Evolutionary conservation across 1,140 invertebrate species (phyloP), one percentile per base, ranked within the genome.

Genomic region (Caerostris darwini): DNA sequence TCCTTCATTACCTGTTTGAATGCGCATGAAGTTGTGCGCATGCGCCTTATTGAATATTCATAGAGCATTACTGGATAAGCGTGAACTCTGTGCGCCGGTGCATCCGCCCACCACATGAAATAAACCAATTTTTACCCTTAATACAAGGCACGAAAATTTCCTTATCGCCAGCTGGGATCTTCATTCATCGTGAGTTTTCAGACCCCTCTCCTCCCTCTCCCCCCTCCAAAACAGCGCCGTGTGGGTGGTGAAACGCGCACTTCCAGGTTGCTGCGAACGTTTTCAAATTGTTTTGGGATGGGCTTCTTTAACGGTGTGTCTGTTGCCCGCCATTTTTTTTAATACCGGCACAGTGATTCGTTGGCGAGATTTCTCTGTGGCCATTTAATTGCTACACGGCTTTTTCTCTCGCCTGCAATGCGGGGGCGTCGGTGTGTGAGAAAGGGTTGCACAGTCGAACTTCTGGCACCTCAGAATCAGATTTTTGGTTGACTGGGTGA

Each of bases 91-190:
- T n/a, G 17, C 19, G 7, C 81, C 34, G 34, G 69, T 69, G 87
- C 64, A 34, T n/a, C 17, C 87, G 87, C 87, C 87, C 87, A 89
- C 87, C 71, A 89, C 53, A 69, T 71, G 87, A 89, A 89, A 64
- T 69, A 89, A 89, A 89, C 87, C 87, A 59, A 89, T 89, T 89
- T 89, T 71, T 71, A n/a, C 87, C 87, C 87, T 89, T 89, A 89
- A 89, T 89, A 89, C 87, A 89, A 89, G 64, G 64, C 87, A 89
- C 87, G 87, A 89, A 89, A 89, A 89, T 89, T 89, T 89, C 87
- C 69, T 56, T 89, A 89, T 89, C 87, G 64, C 87, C 87, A 89
- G 61, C 87, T 89, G 87, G 87, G 71, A 89, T 89, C 87, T 89
- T 17, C 12, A 89, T 34, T 34, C 61, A 89, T 89, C 87, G 87